These are phyloP conservation scores for Micropterix aruncella DNA, from an alignment of 2,888 invertebrate genomes.

Conservation along the genomic window DNA sequence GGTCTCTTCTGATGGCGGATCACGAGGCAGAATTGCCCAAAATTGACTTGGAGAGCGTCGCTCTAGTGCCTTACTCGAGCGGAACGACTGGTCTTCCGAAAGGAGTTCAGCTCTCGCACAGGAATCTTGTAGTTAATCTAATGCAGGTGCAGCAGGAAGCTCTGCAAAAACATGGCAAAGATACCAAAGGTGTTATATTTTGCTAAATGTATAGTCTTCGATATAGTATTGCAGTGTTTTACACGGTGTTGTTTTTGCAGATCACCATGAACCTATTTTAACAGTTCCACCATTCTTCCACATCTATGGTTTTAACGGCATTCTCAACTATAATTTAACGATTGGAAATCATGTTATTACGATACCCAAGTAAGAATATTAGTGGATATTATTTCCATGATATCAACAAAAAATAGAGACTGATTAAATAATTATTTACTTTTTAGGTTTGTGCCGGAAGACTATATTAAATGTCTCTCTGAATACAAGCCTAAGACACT, in stretches of 20 bases:
- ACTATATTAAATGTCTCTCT: constrained; percentile 49
- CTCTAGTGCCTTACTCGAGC: constrained; percentile 47
- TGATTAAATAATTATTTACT: background rate
- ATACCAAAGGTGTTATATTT: constrained; percentile 22
- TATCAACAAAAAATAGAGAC: too few relatives aligned
- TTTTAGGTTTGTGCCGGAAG: constrained; percentile 52
- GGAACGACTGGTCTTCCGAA: constrained; percentile 74
- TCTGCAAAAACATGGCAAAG: constrained; percentile 29
- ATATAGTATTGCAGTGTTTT: constrained; percentile 6
- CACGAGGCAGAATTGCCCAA: constrained; percentile 28
- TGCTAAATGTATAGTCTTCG: background rate
- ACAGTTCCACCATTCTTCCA: constrained; percentile 67
- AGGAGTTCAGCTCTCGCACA: constrained; percentile 62
- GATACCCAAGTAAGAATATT: constrained; percentile 36
- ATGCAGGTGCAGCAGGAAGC: constrained; percentile 31
- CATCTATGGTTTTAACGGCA: constrained; percentile 60
- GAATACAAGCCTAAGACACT: constrained; percentile 46
- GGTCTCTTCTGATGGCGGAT: constrained; percentile 28
- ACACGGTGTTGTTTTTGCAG: constrained; percentile 19
- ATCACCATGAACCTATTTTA: constrained; percentile 37
- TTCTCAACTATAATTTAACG: constrained; percentile 44
- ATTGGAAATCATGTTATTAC: constrained; percentile 49
- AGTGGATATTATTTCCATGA: background rate
- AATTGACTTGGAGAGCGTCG: constrained; percentile 34
- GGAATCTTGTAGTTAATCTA: constrained; percentile 45